A percentile compares a stretch with the other conserved stretches of the same genome.
These are phyloP conservation scores for Phacellophora camtschatica DNA, from an alignment of 30 jellyfish, hydroid and myxozoan genomes.

Conservation along the genomic window DNA sequence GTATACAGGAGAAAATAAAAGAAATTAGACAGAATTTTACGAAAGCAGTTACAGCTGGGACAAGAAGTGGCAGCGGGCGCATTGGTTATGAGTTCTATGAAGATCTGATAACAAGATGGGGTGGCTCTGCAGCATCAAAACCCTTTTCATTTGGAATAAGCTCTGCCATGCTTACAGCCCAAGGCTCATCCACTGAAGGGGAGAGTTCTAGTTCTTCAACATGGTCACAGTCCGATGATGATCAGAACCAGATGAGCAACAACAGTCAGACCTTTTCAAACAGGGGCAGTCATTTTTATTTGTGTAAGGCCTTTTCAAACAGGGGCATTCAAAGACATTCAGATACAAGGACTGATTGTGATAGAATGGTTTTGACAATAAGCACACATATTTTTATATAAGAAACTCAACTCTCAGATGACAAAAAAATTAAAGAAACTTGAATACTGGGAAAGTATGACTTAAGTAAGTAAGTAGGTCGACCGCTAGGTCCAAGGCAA, in stretches of 20 bases:
- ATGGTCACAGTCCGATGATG: constrained; percentile 6
- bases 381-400: no score
- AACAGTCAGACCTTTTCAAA: not conserved
- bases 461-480: no score
- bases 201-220: not conserved
- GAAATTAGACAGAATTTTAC: constrained; percentile 20
- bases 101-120: constrained; percentile 8
- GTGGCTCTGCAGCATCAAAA: constrained; percentile 32
- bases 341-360: no score
- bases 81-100: constrained; percentile 16
- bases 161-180: constrained; percentile 1
- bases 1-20: not conserved
- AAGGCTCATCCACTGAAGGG: not conserved
- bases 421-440: no score
- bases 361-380: no score
- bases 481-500: no score
- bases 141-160: constrained; percentile 28
- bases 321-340: no score
- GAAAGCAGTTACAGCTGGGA: constrained; percentile 14
- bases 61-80: constrained; percentile 31
- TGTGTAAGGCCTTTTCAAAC: no score
- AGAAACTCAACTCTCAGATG: no score
- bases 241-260: not conserved
- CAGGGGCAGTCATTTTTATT: no score
- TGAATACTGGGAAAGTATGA: no score